These are phyloP conservation scores for Sinocyclocheilus anophthalmus DNA, from an alignment of 2,113 vertebrate species.

Conservation along the genomic window DNA sequence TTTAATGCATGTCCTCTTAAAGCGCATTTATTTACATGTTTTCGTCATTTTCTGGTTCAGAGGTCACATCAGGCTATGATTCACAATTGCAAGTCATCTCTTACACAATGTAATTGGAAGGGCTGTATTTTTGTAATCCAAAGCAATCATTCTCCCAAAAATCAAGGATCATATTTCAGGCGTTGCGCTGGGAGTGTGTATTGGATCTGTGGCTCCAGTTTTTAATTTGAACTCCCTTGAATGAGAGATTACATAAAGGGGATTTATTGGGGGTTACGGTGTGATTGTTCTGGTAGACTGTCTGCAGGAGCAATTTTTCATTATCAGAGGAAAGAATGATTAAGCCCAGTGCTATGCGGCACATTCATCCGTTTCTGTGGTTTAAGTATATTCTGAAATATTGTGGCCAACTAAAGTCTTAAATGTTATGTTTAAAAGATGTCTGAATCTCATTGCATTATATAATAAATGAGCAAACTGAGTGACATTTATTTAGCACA, in stretches of 20 bases:
- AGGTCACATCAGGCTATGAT: background rate
- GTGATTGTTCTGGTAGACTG: background rate
- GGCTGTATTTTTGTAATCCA: slow-evolving; percentile 64
- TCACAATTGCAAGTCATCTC: background rate
- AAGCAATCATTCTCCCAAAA: slow-evolving; percentile 51
- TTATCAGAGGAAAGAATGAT: background rate
- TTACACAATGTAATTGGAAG: slow-evolving; percentile 67
- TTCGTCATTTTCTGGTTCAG: background rate
- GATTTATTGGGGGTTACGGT: slow-evolving; percentile 8
- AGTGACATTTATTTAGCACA: background rate
- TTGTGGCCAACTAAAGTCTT: background rate
- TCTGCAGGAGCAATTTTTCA: background rate
- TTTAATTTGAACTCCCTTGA: background rate
- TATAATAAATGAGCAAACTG: background rate
- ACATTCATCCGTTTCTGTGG: background rate
- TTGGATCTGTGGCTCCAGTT: slow-evolving; percentile 37
- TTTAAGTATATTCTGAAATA: background rate
- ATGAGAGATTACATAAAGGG: slow-evolving; percentile 31
- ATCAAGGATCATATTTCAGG: slow-evolving; percentile 37
- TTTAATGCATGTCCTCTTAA: background rate
- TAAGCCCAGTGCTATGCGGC: background rate
- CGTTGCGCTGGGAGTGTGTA: slow-evolving; percentile 40
- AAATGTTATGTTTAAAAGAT: background rate
- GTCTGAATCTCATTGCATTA: background rate
- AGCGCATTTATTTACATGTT: background rate